These are phyloP conservation scores for Miopithecus talapoin DNA, from an alignment of 2,797 vertebrate genomes.

Conservation along the genomic window DNA sequence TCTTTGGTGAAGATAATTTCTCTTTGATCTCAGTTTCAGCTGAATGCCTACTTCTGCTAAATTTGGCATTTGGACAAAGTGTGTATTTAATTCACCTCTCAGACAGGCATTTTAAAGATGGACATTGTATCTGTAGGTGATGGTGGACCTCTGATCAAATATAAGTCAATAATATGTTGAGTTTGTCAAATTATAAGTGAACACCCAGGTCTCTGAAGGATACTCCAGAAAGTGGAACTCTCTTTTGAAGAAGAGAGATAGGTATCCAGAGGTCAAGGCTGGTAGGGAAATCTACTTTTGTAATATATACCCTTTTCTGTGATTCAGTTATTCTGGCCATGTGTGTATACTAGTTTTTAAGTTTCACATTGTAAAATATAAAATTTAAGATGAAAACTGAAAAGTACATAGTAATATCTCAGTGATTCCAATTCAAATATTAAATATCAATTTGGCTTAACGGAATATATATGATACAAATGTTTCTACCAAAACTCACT, in stretches of 20 bases:
- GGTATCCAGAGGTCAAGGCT: background rate
- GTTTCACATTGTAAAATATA: background rate
- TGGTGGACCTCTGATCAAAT: background rate
- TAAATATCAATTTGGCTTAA: background rate
- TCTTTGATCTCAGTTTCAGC: background rate
- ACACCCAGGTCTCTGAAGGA: background rate
- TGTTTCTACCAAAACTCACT: background rate
- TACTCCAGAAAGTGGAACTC: background rate
- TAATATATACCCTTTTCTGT: background rate
- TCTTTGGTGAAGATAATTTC: background rate
- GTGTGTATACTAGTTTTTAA: background rate
- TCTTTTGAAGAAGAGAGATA: background rate
- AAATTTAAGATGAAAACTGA: background rate
- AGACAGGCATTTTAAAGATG: background rate
- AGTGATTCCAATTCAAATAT: background rate
- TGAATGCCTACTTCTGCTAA: background rate
- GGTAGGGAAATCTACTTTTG: background rate
- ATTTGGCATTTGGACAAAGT: constrained; percentile 26
- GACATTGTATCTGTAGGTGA: background rate
- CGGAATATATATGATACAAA: background rate
- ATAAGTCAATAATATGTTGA: background rate
- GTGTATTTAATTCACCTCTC: background rate
- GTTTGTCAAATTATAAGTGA: background rate
- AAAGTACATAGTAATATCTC: background rate
- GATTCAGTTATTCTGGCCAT: background rate